Conservation (phyloP, 2,797 vertebrate genomes). For the Acrocephalus scirpaceus region DNA sequence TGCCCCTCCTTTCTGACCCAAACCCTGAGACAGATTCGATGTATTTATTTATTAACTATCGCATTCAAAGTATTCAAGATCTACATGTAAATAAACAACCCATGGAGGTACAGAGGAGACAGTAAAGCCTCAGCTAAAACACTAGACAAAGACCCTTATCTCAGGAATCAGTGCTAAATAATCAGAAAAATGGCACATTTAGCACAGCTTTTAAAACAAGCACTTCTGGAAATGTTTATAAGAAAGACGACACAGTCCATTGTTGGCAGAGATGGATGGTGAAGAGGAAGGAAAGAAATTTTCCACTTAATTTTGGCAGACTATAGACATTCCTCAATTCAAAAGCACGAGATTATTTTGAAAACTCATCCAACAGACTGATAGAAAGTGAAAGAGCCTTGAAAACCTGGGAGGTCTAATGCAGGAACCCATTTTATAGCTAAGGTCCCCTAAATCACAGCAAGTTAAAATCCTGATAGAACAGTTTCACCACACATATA, state of each 20-base stretch:
- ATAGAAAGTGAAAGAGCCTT: background rate
- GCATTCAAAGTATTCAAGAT: background rate
- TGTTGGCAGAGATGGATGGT: background rate
- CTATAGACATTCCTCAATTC: background rate
- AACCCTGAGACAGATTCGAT: background rate
- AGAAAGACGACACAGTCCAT: background rate
- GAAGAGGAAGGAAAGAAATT: conserved; percentile 17
- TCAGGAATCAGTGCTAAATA: background rate
- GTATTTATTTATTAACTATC: background rate
- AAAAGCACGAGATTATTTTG: background rate
- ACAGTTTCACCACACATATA: background rate
- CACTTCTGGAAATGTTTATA: background rate
- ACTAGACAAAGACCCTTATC: background rate
- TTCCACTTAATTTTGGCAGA: background rate
- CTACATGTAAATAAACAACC: background rate
- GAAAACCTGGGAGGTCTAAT: background rate
- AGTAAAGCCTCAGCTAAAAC: background rate
- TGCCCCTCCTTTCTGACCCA: background rate
- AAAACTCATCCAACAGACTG: background rate
- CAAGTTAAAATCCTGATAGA: background rate
- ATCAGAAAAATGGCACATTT: background rate
- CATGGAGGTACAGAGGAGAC: background rate
- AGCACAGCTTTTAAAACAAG: background rate
- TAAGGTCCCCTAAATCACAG: background rate
- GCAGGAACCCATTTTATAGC: background rate